Conservation (phyloP, 1,140 invertebrate species). For the Monomorium pharaonis region DNA sequence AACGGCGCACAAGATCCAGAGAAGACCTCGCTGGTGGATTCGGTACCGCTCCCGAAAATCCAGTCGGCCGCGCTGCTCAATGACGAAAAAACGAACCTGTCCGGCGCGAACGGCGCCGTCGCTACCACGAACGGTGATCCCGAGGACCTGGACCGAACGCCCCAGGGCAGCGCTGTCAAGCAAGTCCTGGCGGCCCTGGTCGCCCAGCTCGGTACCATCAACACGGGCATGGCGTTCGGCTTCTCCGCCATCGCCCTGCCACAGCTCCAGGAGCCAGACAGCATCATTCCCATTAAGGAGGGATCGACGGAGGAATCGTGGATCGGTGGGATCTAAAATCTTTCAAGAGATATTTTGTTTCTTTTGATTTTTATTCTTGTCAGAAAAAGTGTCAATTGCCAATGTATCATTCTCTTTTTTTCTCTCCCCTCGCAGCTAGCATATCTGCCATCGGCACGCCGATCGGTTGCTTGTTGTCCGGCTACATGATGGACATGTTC, state of each 20-base stretch:
- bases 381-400: not conserved
- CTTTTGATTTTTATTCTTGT: not conserved
- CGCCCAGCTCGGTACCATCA: slow-evolving; percentile 89
- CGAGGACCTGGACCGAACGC: slow-evolving; percentile 76
- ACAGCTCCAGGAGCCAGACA: slow-evolving; percentile 86
- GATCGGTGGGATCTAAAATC: slow-evolving; percentile 88
- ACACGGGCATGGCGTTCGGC: slow-evolving; percentile 90
- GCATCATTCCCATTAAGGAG: slow-evolving; percentile 86
- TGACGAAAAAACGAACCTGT: slow-evolving; percentile 72
- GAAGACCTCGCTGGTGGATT: slow-evolving; percentile 72
- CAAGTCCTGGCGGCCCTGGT: slow-evolving; percentile 88
- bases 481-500: slow-evolving; percentile 89
- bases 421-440: slow-evolving; percentile 86
- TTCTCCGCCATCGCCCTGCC: slow-evolving; percentile 90
- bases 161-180: slow-evolving; percentile 85
- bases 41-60: slow-evolving; percentile 73
- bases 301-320: slow-evolving; percentile 88
- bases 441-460: slow-evolving; percentile 90
- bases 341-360: not conserved
- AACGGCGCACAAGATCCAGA: slow-evolving; percentile 67
- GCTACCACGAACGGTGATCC: slow-evolving; percentile 70
- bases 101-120: slow-evolving; percentile 60
- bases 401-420: not conserved
- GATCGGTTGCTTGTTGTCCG: slow-evolving; percentile 89
- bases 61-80: slow-evolving; percentile 67